Conservation (phyloP, 2,888 invertebrate species). For the Cryptosula pallasiana region DNA sequence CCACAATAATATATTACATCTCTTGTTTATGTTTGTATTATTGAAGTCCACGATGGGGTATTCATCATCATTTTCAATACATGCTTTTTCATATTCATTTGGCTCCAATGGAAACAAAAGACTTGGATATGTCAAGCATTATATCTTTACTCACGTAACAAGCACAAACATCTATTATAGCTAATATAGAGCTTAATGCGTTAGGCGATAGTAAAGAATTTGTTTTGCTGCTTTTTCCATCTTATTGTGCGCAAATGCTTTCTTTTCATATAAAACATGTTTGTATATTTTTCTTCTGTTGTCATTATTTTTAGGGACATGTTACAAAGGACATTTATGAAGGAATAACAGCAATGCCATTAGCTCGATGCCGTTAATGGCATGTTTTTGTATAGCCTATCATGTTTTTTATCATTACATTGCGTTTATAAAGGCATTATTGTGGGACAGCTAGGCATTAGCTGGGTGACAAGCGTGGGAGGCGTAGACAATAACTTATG, state of each 20-base stretch:
- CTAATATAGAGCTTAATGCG: neutral
- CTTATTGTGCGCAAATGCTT: neutral
- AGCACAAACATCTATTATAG: neutral
- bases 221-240: neutral
- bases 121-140: neutral
- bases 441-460: neutral
- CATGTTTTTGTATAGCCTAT: constrained; percentile 15
- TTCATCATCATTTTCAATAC: too few relatives aligned
- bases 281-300: constrained; percentile 21
- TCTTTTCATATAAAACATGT: constrained; percentile 9
- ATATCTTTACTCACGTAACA: neutral
- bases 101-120: constrained; percentile 18
- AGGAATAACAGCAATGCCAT: constrained; percentile 14
- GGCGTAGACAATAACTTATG: neutral
- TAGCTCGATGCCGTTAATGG: constrained; percentile 19
- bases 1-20: neutral
- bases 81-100: too few relatives aligned
- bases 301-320: constrained; percentile 22
- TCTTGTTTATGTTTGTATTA: too few relatives aligned
- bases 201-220: neutral
- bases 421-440: neutral
- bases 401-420: constrained; percentile 23
- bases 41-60: too few relatives aligned
- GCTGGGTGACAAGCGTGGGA: constrained; percentile 21
- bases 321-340: neutral